These are phyloP conservation scores for Brachionus plicatilis DNA, from an alignment of 1,140 invertebrate genomes.

Conservation along the genomic window DNA sequence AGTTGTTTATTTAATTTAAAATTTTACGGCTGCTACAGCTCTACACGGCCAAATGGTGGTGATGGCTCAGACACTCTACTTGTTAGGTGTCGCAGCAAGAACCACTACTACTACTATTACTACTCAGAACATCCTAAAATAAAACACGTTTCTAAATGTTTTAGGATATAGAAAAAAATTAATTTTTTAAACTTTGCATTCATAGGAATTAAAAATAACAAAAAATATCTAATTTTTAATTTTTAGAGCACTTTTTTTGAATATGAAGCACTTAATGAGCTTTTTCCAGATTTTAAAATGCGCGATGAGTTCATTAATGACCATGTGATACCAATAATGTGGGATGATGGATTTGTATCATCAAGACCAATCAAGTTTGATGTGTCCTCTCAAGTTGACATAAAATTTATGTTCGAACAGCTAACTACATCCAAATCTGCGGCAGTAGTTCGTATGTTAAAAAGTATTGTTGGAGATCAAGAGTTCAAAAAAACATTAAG, in stretches of 20 bases:
- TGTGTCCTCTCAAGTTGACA: neutral
- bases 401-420: neutral
- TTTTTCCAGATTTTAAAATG: conserved; percentile 73
- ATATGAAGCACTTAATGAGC: conserved; percentile 56
- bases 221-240: neutral
- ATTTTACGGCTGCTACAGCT: too few species aligned
- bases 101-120: too few species aligned
- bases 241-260: conserved; percentile 43
- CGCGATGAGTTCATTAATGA: conserved; percentile 43
- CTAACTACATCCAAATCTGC: conserved; percentile 13
- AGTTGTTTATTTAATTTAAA: too few species aligned
- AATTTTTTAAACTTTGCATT: too few species aligned
- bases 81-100: too few species aligned
- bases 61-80: too few species aligned
- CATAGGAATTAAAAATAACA: too few species aligned
- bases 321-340: conserved; percentile 18
- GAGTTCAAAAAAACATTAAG: neutral
- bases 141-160: too few species aligned
- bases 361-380: neutral
- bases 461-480: neutral
- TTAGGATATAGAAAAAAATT: too few species aligned
- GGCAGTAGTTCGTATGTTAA: neutral
- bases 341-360: conserved; percentile 28
- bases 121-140: too few species aligned
- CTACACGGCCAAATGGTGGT: too few species aligned